Conservation (phyloP, 2,797 vertebrate species). For the Premnoplex brunnescens region DNA sequence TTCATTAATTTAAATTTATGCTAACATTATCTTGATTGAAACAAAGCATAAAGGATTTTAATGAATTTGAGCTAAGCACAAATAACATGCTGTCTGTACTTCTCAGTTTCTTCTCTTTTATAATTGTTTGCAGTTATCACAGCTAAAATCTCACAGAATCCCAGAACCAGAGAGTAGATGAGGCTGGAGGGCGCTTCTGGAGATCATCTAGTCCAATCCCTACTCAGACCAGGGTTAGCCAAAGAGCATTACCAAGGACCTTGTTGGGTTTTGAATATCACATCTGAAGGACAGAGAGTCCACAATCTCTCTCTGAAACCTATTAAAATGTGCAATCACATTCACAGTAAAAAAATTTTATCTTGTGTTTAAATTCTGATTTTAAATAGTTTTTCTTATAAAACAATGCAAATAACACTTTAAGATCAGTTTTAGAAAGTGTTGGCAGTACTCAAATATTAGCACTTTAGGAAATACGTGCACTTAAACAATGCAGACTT, state of each 20-base stretch:
- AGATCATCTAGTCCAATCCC: fast-evolving
- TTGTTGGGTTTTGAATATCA: not conserved
- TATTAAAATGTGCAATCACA: not conserved
- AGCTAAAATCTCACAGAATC: not conserved
- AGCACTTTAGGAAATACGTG: not conserved
- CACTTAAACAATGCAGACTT: not conserved
- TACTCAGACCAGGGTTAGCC: not conserved
- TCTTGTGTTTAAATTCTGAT: not conserved
- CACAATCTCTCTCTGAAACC: not conserved
- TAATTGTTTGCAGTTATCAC: not conserved
- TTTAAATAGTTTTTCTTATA: not conserved
- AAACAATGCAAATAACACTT: not conserved
- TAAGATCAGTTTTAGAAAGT: not conserved
- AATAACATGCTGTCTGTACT: not conserved
- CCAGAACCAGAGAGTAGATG: not conserved
- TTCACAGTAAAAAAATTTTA: not conserved
- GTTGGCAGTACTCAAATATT: not conserved
- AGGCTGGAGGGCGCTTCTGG: not conserved
- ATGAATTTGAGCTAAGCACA: not conserved
- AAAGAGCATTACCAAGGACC: not conserved
- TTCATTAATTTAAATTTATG: not conserved
- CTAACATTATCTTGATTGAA: not conserved
- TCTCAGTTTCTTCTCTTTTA: not conserved
- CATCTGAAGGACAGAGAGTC: not conserved
- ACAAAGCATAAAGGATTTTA: not conserved